phyloP scores from a whole-genome alignment of 2,888 invertebrate species.

The Agapetus fuscipes region DNA sequence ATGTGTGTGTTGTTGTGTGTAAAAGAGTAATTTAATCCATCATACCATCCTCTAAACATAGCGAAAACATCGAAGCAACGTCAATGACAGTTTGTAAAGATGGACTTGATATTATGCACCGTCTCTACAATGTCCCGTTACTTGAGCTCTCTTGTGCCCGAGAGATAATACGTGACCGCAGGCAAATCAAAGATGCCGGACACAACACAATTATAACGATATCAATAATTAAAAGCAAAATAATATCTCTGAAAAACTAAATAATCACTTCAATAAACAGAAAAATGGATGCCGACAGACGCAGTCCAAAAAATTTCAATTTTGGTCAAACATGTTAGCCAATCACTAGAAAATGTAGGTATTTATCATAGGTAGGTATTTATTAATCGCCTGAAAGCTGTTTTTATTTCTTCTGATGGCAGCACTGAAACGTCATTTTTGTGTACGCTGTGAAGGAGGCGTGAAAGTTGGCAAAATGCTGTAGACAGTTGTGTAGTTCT shows the following conservation, averaged over 20 bases:
- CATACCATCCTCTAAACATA: background rate
- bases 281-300: slow-evolving; percentile 16
- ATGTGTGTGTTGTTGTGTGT: no score
- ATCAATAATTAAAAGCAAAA: no score
- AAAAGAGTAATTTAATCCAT: no score
- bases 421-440: no score
- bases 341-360: no score
- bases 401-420: no score
- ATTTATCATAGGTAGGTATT: no score
- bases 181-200: background rate
- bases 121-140: slow-evolving; percentile 10
- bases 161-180: slow-evolving; percentile 1
- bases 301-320: slow-evolving; percentile 12
- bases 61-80: slow-evolving; percentile 10
- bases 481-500: no score
- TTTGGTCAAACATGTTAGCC: slow-evolving; percentile 12
- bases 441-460: no score
- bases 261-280: slow-evolving; percentile 9
- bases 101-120: slow-evolving; percentile 5
- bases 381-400: no score
- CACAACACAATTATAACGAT: no score
- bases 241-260: background rate
- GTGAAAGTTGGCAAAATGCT: no score
- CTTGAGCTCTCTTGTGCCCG: slow-evolving; percentile 6
- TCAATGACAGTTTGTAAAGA: slow-evolving; percentile 13